Evolutionary conservation across 2,113 vertebrate genomes (phyloP).

Genomic region (Diphyllodes magnificus): DNA sequence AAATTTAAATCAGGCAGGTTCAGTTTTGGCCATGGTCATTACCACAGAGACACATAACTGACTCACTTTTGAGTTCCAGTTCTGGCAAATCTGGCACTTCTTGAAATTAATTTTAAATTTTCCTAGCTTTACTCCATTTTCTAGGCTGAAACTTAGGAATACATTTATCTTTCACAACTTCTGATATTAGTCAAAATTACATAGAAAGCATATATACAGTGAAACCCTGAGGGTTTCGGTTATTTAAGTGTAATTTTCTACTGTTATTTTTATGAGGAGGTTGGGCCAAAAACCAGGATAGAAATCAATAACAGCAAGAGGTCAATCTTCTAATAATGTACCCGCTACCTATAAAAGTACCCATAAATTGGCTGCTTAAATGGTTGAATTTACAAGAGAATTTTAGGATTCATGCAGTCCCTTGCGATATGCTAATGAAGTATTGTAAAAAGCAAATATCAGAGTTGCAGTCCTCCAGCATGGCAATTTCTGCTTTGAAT

Average conservation of each 20-base stretch:
- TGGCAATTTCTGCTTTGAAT: neutral
- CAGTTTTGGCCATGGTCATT: neutral
- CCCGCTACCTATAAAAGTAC: neutral
- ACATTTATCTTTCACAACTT: neutral
- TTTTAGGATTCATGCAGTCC: neutral
- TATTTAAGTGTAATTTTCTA: neutral
- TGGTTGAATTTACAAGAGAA: neutral
- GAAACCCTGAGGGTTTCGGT: neutral
- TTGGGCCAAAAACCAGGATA: neutral
- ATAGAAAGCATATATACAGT: neutral
- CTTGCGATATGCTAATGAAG: neutral
- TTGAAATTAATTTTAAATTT: neutral
- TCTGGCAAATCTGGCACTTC: neutral
- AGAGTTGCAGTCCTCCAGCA: neutral
- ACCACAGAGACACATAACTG: neutral
- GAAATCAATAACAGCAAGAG: neutral
- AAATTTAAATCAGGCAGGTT: neutral
- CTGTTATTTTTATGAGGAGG: neutral
- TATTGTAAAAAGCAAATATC: neutral
- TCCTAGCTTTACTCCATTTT: neutral
- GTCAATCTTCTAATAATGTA: neutral
- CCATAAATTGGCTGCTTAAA: neutral
- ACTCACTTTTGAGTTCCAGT: neutral
- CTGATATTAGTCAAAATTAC: neutral
- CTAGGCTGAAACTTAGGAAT: neutral